These are phyloP conservation scores for Dicyrtoma fusca DNA, from an alignment of 2,888 invertebrate genomes.

Conservation along the genomic window DNA sequence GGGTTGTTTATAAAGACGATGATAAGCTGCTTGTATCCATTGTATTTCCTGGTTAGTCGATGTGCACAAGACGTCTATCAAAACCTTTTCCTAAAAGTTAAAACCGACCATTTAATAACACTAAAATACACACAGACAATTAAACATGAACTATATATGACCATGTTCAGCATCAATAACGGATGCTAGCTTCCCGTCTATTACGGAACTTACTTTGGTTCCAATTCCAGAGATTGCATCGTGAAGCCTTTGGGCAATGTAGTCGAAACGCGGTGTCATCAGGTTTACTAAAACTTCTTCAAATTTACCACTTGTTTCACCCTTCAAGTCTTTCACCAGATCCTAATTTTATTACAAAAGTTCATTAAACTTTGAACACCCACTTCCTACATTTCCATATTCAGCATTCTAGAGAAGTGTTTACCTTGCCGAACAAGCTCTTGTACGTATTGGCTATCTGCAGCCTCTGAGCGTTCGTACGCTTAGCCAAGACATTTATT, in stretches of 20 bases:
- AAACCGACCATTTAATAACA: not conserved
- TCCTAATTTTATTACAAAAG: slow-evolving; percentile 62
- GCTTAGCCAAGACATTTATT: slow-evolving; percentile 78
- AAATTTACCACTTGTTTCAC: slow-evolving; percentile 86
- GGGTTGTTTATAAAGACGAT: slow-evolving; percentile 60
- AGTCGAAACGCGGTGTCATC: slow-evolving; percentile 82
- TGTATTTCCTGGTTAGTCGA: slow-evolving; percentile 82
- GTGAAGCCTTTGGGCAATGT: slow-evolving; percentile 79
- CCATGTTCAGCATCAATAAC: too few relatives aligned
- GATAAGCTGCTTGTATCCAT: slow-evolving; percentile 76
- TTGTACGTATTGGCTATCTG: slow-evolving; percentile 82
- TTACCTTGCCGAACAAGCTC: slow-evolving; percentile 82
- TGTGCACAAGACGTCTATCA: slow-evolving; percentile 87
- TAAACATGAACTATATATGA: too few relatives aligned
- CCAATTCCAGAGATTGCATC: slow-evolving; percentile 83
- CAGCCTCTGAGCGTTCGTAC: slow-evolving; percentile 83
- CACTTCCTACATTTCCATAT: slow-evolving; percentile 6
- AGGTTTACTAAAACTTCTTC: slow-evolving; percentile 80
- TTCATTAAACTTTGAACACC: too few relatives aligned
- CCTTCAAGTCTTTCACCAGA: slow-evolving; percentile 77
- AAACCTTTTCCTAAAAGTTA: slow-evolving; percentile 72
- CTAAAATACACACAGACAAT: not conserved
- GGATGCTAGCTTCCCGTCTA: too few relatives aligned
- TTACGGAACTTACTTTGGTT: slow-evolving; percentile 63
- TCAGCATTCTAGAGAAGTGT: slow-evolving; percentile 50